A percentile compares a stretch with the other conserved stretches of the same genome.
Evolutionary conservation across 2,888 invertebrate genomes (phyloP).

Genomic region (Scaptomyza caliginosa): DNA sequence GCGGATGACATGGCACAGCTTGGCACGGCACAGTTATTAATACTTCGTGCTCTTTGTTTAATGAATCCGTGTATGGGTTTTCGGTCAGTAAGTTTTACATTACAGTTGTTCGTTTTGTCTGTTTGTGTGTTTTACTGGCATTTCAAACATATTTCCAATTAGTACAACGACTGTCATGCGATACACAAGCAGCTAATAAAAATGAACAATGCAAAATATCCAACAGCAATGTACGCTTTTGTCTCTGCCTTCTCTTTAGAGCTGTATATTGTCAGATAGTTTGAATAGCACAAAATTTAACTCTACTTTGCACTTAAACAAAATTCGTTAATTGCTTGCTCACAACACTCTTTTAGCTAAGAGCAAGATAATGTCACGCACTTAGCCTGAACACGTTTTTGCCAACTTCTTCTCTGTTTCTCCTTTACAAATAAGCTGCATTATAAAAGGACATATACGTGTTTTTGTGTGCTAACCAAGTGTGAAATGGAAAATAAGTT

Average conservation of each 20-base stretch:
- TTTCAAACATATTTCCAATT: slow-evolving; percentile 67
- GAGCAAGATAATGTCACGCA: slow-evolving; percentile 33
- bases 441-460: background rate
- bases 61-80: slow-evolving; percentile 4
- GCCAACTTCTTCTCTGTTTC: background rate
- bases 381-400: background rate
- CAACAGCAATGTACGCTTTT: background rate
- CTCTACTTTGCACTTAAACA: background rate
- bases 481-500: slow-evolving; percentile 67
- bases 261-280: too few relatives aligned
- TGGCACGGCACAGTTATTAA: background rate
- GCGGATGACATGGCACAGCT: slow-evolving; percentile 13
- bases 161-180: slow-evolving; percentile 34
- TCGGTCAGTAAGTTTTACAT: slow-evolving; percentile 1
- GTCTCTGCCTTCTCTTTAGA: too few relatives aligned
- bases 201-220: slow-evolving; percentile 4
- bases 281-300: background rate
- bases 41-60: slow-evolving; percentile 10
- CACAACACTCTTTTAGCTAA: background rate
- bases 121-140: slow-evolving; percentile 4
- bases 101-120: background rate
- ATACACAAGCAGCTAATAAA: slow-evolving; percentile 46
- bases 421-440: background rate
- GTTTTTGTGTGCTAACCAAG: slow-evolving; percentile 37
- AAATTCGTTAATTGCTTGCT: background rate